phyloP scores from a whole-genome alignment of 2,797 vertebrate species.

The Rhinatrema bivittatum region DNA sequence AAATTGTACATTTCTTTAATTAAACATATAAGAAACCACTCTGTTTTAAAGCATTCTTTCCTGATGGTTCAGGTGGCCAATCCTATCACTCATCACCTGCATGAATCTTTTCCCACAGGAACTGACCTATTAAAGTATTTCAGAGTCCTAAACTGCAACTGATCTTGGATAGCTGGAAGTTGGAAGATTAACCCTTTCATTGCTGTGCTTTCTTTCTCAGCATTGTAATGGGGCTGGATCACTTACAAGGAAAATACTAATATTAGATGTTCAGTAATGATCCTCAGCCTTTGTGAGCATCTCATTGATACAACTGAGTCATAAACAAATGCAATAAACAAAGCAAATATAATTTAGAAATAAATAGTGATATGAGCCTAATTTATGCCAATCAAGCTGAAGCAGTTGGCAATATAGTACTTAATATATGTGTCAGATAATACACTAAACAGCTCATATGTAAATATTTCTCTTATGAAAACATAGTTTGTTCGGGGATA shows the following conservation, averaged over 20 bases:
- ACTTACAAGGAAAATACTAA: constrained; percentile 33
- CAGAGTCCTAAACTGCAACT: constrained; percentile 14
- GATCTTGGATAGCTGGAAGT: constrained; percentile 16
- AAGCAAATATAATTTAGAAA: constrained; percentile 44
- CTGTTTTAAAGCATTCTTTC: background rate
- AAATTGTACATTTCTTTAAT: too few species aligned
- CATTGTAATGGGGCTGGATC: constrained; percentile 19
- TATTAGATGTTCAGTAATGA: constrained; percentile 20
- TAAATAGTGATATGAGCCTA: constrained; percentile 51
- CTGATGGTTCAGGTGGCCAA: background rate
- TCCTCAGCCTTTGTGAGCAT: constrained; percentile 15
- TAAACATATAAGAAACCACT: background rate
- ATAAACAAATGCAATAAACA: constrained; percentile 54
- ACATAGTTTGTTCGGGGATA: constrained; percentile 56
- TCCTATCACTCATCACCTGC: constrained; percentile 35
- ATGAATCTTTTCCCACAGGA: constrained; percentile 16
- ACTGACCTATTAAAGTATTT: background rate
- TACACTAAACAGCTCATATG: constrained; percentile 24
- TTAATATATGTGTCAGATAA: constrained; percentile 38
- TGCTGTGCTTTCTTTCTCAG: constrained; percentile 25
- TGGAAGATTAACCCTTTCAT: constrained; percentile 30
- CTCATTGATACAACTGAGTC: constrained; percentile 43
- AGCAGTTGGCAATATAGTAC: constrained; percentile 44
- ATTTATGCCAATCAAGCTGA: constrained; percentile 48
- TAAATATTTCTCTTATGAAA: constrained; percentile 48